These are phyloP conservation scores for Grammomys surdaster DNA, from an alignment of 2,113 vertebrate genomes.

Conservation along the genomic window DNA sequence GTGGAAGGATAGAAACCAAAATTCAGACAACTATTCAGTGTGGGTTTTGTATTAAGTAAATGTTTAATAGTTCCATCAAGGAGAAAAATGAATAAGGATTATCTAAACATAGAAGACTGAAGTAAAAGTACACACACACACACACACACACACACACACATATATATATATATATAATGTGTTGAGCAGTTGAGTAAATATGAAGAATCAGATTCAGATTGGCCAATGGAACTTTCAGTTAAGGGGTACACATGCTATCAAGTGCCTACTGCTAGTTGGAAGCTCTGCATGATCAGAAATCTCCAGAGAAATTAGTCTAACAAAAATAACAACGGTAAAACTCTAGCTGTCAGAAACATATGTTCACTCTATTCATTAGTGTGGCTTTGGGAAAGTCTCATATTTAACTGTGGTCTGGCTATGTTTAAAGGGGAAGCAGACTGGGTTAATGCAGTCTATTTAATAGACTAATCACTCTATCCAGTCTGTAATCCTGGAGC, in stretches of 20 bases:
- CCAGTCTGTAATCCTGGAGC: neutral
- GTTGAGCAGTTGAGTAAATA: neutral
- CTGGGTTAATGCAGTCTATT: neutral
- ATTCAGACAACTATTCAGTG: neutral
- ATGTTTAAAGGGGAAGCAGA: neutral
- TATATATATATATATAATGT: too few species aligned
- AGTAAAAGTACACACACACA: too few species aligned
- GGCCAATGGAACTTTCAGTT: neutral
- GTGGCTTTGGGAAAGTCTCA: neutral
- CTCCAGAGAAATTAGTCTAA: neutral
- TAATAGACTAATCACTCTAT: neutral
- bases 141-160: too few species aligned
- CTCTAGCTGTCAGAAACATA: neutral
- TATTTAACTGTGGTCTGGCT: neutral
- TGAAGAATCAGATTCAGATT: neutral
- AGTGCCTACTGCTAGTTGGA: neutral
- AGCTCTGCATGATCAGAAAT: neutral
- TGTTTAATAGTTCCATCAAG: neutral
- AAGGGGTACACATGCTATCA: neutral
- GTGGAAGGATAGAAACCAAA: neutral
- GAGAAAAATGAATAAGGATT: neutral
- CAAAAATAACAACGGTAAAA: neutral
- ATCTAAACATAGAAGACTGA: neutral
- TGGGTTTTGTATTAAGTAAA: neutral
- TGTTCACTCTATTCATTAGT: neutral